Percentiles rank a stretch among this genome's conserved stretches.
phyloP scores from a whole-genome alignment of 2,888 invertebrate genomes.

The Dolomedes plantarius region DNA sequence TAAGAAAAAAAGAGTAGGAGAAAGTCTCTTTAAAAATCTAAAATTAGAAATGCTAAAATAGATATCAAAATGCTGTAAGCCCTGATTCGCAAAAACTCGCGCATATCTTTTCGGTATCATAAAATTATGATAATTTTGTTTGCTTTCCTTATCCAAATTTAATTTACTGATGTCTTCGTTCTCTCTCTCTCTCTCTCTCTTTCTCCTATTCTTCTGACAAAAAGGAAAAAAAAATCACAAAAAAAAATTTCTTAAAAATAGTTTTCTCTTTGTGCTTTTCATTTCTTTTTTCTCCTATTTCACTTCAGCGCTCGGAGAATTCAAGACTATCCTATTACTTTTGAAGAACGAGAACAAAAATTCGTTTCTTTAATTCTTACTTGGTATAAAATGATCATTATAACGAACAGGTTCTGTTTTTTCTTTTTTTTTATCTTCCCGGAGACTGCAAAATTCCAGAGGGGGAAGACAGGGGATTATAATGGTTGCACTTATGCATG shows the following conservation, averaged over 20 bases:
- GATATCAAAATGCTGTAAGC: no score
- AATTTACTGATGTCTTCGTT: neutral
- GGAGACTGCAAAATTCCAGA: neutral
- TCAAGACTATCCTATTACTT: slow-evolving; percentile 12
- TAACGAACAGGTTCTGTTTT: neutral
- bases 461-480: slow-evolving; percentile 18
- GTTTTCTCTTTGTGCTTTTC: neutral
- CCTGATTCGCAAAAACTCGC: no score
- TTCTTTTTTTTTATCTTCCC: slow-evolving; percentile 11
- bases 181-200: neutral
- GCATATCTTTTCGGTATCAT: neutral
- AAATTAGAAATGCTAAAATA: no score
- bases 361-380: neutral
- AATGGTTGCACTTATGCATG: slow-evolving; percentile 19
- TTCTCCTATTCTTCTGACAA: no score
- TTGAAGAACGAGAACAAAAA: slow-evolving; percentile 1
- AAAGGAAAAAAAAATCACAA: neutral
- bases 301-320: neutral
- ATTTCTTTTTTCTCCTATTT: neutral
- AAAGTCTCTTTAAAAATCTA: no score
- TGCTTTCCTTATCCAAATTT: neutral
- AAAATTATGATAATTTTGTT: neutral
- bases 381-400: slow-evolving; percentile 15
- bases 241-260: neutral
- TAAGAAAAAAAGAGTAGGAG: no score